A percentile compares a stretch with the other conserved stretches of the same genome.
Evolutionary conservation across 2,113 vertebrate species (phyloP).

Genomic region (Ursus arctos): DNA sequence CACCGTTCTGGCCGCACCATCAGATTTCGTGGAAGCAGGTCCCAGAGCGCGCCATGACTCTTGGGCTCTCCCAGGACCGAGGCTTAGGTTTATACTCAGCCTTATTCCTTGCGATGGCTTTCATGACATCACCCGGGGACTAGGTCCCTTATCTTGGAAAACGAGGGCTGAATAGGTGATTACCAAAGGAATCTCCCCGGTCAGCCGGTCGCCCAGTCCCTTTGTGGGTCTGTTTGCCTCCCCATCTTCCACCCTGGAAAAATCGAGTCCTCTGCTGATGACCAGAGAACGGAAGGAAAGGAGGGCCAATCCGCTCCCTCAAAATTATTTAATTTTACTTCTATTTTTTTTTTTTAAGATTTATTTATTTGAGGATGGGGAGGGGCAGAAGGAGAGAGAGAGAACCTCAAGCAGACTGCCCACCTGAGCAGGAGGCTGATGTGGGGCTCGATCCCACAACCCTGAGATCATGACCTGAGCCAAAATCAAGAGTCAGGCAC

Average conservation of each 20-base stretch:
- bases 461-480: not conserved
- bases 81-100: not conserved
- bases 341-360: not conserved
- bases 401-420: not conserved
- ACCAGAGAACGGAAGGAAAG: not conserved
- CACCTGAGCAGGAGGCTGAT: not conserved
- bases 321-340: not conserved
- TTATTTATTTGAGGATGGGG: not conserved
- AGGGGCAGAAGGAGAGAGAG: not conserved
- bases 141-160: not conserved
- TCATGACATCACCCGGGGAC: not conserved
- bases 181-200: not conserved
- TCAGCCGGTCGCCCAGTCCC: too few relatives aligned
- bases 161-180: not conserved
- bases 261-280: not conserved
- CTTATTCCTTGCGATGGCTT: not conserved
- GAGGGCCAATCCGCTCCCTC: not conserved
- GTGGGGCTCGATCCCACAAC: not conserved
- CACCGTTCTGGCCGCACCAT: not conserved
- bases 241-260: not conserved
- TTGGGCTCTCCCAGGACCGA: not conserved
- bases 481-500: not conserved
- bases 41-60: not conserved
- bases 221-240: not conserved
- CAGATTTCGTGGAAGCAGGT: not conserved